Conservation (phyloP, 2,797 vertebrate species). For the Clarias laeviceps region DNA sequence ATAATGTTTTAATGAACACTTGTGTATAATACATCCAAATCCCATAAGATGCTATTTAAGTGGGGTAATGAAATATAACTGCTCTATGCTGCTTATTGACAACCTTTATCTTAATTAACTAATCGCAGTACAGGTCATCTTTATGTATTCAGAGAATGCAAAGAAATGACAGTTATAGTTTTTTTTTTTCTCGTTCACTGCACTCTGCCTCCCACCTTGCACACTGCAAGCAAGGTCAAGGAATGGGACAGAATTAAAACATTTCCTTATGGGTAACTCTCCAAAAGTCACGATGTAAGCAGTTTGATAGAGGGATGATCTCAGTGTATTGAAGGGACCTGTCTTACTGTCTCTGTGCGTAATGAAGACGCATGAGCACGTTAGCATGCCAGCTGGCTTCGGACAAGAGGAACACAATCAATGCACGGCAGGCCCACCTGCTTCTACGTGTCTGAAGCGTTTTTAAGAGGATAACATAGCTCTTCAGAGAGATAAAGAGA, state of each 20-base stretch:
- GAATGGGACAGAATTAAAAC: constrained; percentile 31
- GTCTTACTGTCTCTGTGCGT: constrained; percentile 40
- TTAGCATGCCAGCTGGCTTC: constrained; percentile 51
- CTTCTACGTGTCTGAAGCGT: constrained; percentile 38
- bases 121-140: background rate
- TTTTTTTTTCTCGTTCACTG: background rate
- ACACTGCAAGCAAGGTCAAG: background rate
- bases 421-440: constrained; percentile 53
- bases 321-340: constrained; percentile 36
- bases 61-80: background rate
- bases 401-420: constrained; percentile 39
- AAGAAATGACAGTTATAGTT: background rate
- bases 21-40: background rate
- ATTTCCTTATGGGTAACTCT: constrained; percentile 31
- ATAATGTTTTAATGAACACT: background rate
- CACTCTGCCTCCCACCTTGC: background rate
- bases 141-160: background rate
- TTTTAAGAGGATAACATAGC: constrained; percentile 24
- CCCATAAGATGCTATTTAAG: background rate
- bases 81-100: background rate
- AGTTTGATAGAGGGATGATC: constrained; percentile 48
- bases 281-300: constrained; percentile 44
- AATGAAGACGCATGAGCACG: constrained; percentile 50
- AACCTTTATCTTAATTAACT: background rate
- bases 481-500: constrained; percentile 25